Evolutionary conservation across 2,888 invertebrate genomes (phyloP).

Genomic region (Meiosimyza platycephala): DNA sequence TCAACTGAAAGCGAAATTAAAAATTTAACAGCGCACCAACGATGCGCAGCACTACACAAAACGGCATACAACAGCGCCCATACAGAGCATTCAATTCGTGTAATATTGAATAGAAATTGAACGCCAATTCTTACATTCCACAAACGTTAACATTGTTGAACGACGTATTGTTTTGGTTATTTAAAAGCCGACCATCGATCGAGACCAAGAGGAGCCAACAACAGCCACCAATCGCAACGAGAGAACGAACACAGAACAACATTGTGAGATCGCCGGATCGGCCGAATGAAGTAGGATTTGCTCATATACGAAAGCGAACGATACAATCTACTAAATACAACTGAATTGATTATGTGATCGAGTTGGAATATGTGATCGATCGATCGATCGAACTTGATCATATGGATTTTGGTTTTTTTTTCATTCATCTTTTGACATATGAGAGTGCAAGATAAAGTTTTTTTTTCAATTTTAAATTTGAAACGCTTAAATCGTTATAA

Average conservation of each 20-base stretch:
- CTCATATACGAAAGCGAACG: no score
- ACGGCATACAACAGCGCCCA: slow-evolving; percentile 33
- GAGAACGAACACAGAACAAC: slow-evolving; percentile 37
- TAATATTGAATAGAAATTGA: slow-evolving; percentile 12
- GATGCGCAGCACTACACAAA: not conserved
- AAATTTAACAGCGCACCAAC: no score
- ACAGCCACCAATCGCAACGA: slow-evolving; percentile 36
- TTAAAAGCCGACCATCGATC: slow-evolving; percentile 13
- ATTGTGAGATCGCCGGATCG: slow-evolving; percentile 37
- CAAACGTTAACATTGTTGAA: slow-evolving; percentile 3
- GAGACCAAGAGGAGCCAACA: slow-evolving; percentile 33
- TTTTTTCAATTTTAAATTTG: no score
- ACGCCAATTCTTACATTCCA: slow-evolving; percentile 36
- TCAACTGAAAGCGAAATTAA: slow-evolving; percentile 63
- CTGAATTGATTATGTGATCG: slow-evolving; percentile 47
- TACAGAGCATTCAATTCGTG: slow-evolving; percentile 30
- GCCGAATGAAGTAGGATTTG: no score
- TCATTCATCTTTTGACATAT: no score
- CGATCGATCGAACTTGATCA: not conserved
- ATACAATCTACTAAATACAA: slow-evolving; percentile 38
- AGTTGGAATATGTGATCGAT: slow-evolving; percentile 40
- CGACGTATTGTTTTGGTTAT: not conserved
- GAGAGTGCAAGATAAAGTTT: no score
- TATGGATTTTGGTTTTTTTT: not conserved
- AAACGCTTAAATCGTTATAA: not conserved